Evolutionary conservation across 1,140 invertebrate genomes (phyloP).

Genomic region (Brevipalpus yothersi): DNA sequence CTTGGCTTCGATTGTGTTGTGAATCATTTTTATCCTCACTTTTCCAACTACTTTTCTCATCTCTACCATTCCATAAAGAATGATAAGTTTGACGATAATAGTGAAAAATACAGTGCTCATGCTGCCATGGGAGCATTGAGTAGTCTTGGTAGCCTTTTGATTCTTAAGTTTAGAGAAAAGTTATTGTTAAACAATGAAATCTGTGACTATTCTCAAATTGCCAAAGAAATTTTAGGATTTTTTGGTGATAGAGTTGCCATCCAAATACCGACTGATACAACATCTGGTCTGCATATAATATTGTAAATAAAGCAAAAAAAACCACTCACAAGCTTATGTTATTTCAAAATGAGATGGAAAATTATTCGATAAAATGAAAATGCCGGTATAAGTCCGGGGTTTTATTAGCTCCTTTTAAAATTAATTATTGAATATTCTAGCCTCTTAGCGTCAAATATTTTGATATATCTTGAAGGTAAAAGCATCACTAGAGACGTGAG

Average conservation of each 20-base stretch:
- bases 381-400: too few relatives aligned
- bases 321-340: too few relatives aligned
- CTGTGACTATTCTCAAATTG: slow-evolving; percentile 11
- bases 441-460: too few relatives aligned
- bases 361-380: too few relatives aligned
- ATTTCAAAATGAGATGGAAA: too few relatives aligned
- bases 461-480: too few relatives aligned
- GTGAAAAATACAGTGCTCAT: slow-evolving; percentile 14
- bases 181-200: not conserved
- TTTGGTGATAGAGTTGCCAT: slow-evolving; percentile 19
- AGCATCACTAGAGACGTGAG: too few relatives aligned
- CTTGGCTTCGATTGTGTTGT: slow-evolving; percentile 14
- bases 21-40: slow-evolving; percentile 16
- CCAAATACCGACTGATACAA: slow-evolving; percentile 12
- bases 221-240: slow-evolving; percentile 17
- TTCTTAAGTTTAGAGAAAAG: slow-evolving; percentile 10
- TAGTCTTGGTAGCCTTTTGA: slow-evolving; percentile 2
- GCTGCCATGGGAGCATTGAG: slow-evolving; percentile 18
- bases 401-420: too few relatives aligned
- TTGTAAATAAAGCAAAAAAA: too few relatives aligned
- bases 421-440: too few relatives aligned
- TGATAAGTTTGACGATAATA: slow-evolving; percentile 12
- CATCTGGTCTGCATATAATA: too few relatives aligned
- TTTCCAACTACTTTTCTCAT: slow-evolving; percentile 16
- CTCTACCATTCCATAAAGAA: slow-evolving; percentile 13